Conservation (phyloP, 2,888 invertebrate species). For the Drosophila affinis region DNA sequence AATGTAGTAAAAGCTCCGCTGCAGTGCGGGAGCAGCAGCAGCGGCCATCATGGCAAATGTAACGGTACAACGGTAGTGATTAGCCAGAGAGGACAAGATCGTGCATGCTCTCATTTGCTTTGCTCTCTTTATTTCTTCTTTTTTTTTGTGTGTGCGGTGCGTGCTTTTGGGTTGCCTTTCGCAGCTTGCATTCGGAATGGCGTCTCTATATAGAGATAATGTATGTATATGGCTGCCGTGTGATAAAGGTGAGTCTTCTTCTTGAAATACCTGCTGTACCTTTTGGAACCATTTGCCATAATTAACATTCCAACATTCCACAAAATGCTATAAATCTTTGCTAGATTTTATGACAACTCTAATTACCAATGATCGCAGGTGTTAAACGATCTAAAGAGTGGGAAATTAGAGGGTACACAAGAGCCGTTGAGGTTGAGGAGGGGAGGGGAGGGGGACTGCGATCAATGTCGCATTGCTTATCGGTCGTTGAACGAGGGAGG, state of each 20-base stretch:
- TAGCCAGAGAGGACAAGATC: background rate
- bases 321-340: slow-evolving; percentile 10
- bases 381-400: slow-evolving; percentile 28
- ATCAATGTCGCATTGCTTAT: slow-evolving; percentile 46
- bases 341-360: slow-evolving; percentile 32
- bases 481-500: slow-evolving; percentile 38
- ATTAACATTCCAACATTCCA: slow-evolving; percentile 12
- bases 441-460: slow-evolving; percentile 5
- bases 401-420: background rate
- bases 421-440: too few species aligned
- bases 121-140: too few species aligned
- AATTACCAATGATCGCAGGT: slow-evolving; percentile 28
- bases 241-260: background rate
- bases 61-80: background rate
- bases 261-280: background rate
- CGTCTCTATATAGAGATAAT: too few species aligned
- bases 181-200: too few species aligned
- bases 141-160: too few species aligned
- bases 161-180: too few species aligned
- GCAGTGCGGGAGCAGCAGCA: too few species aligned
- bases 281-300: background rate
- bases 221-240: background rate
- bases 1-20: too few species aligned
- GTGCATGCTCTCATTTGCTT: background rate
- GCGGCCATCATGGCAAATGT: background rate